A percentile compares a stretch with the other conserved stretches of the same genome.
phyloP scores from a whole-genome alignment of 2,888 invertebrate species.

The Chirona hameri region DNA sequence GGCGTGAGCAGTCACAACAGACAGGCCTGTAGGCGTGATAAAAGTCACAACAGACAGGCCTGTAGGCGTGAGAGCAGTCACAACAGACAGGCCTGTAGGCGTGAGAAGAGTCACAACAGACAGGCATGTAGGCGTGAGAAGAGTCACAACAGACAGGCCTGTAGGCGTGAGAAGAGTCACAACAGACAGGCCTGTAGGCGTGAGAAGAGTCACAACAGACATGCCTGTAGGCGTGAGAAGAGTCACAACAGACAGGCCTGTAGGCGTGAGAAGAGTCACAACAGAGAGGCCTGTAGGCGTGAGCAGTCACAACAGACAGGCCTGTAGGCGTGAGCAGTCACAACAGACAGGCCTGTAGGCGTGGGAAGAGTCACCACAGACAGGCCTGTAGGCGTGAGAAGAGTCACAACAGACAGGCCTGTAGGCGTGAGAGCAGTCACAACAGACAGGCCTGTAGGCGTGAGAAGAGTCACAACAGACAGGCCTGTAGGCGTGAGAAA shows the following conservation, averaged over 20 bases:
- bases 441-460: background rate
- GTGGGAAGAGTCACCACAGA: background rate
- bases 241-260: background rate
- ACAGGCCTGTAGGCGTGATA: background rate
- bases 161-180: background rate
- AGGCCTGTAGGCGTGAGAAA: background rate
- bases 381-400: background rate
- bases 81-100: background rate
- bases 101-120: background rate
- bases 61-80: background rate
- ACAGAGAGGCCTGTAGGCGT: background rate
- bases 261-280: background rate
- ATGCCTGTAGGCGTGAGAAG: background rate
- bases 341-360: background rate
- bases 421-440: background rate
- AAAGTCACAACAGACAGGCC: background rate
- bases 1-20: background rate
- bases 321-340: background rate
- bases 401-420: background rate
- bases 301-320: background rate
- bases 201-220: background rate
- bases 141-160: background rate
- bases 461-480: background rate
- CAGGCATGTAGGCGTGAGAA: background rate
- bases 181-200: background rate